Evolutionary conservation across 2,888 invertebrate species (phyloP), one percentile per base, ranked within the genome.

Genomic region (Morpho deidamia): DNA sequence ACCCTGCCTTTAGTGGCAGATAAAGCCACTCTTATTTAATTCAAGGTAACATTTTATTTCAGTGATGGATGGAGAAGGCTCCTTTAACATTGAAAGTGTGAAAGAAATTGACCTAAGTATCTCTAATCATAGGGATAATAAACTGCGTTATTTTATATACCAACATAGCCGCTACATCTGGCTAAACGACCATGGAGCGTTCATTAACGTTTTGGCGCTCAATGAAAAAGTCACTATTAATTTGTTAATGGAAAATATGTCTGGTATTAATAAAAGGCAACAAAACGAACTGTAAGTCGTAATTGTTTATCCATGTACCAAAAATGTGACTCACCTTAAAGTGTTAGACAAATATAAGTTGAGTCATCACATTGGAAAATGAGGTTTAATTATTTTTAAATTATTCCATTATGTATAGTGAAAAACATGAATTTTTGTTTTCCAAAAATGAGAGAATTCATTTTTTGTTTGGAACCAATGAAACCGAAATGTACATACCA

Each of bases 161-260:
- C 91, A 91, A 68, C 88, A 91, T 64, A 90, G 87, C 50, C 87
- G 91, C 56, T 92, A 90, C 68, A 83, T 92, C 60, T 92, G 92
- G 91, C 73, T 89, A 8, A 76, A 83, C 40, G 85, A 90, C 60
- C 83, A 82, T 54, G 83, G 83, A 35, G 65, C 72, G 44, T 92
- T 91, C 72, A 77, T 86, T 33, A 88, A 89, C 66, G 85, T 90
- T 41, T 76, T 83, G 60, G 74, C 82, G 12, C 79, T 90, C 23
- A 90, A 90, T 65, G 88, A 90, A 62, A 88, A 83, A 61, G 68
- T 89, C 14, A 86, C 90, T 11, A 79, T 92, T 42, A 81, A 77
- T 60, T 67, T 83, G 55, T 75, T 92, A 58, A 79, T 91, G 78
- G 91, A 91, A 66, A 87, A 90, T 65, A 81, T 83, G 44, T 75